Percentiles rank a stretch among this genome's conserved stretches.
These are phyloP conservation scores for Enhydra lutris DNA, from an alignment of 2,113 vertebrate genomes.

Conservation along the genomic window DNA sequence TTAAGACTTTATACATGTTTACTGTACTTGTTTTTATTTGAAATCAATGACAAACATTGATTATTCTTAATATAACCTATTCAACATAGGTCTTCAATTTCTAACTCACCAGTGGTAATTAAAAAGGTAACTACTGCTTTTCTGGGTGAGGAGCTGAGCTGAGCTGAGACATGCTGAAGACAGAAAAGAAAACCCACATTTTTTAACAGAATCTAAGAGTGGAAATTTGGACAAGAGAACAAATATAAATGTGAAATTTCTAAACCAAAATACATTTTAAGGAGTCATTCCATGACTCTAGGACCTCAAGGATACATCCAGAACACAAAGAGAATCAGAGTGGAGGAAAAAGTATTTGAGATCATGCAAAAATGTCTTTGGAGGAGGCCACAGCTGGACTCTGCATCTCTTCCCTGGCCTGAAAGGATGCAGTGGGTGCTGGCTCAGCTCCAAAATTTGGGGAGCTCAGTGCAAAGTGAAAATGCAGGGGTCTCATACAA, in stretches of 20 bases:
- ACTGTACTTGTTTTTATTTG: neutral
- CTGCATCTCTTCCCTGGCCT: neutral
- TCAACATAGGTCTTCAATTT: neutral
- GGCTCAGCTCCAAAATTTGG: neutral
- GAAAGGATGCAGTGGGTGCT: neutral
- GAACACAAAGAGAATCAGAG: neutral
- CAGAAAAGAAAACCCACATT: neutral
- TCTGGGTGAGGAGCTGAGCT: fast-evolving
- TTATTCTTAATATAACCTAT: neutral
- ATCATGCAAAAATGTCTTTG: neutral
- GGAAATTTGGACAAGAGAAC: neutral
- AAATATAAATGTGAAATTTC: neutral
- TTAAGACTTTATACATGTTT: neutral
- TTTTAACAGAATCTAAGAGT: neutral
- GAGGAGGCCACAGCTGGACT: neutral
- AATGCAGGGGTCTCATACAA: neutral
- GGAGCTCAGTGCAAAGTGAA: neutral
- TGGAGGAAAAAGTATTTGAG: neutral
- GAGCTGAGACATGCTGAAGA: neutral
- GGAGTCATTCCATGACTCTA: neutral
- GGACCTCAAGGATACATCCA: neutral
- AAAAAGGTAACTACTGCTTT: neutral
- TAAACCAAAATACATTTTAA: neutral
- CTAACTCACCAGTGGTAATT: neutral
- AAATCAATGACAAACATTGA: neutral